Conservation (phyloP, 1,140 invertebrate species). For the Anthonomus grandis region DNA sequence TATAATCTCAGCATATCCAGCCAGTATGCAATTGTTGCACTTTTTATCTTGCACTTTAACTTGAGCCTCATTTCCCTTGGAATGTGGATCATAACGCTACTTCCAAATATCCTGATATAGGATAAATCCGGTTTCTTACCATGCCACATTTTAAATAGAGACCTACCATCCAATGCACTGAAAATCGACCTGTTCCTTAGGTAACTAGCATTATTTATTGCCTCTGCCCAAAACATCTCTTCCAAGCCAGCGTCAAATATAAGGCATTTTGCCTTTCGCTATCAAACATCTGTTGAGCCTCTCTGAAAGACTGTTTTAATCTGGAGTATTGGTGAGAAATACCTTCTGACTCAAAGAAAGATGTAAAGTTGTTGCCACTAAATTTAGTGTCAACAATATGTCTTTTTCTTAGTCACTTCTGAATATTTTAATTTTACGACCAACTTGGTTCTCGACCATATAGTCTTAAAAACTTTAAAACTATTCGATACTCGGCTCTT, state of each 20-base stretch:
- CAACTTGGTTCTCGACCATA: conserved; percentile 31
- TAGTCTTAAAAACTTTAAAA: conserved; percentile 37
- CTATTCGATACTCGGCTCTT: conserved; percentile 36
- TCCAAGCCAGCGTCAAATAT: conserved; percentile 42
- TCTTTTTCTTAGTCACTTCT: conserved; percentile 28
- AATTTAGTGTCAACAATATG: too few species aligned
- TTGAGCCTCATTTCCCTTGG: conserved; percentile 37
- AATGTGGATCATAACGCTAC: conserved; percentile 41
- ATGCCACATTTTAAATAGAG: conserved; percentile 34
- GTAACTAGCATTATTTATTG: conserved; percentile 49
- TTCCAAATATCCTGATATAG: conserved; percentile 41
- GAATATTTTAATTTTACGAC: conserved; percentile 42
- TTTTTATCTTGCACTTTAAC: conserved; percentile 35
- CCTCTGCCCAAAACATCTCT: conserved; percentile 48
- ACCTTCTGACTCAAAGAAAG: conserved; percentile 35
- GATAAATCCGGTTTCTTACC: conserved; percentile 36
- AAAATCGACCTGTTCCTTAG: conserved; percentile 45
- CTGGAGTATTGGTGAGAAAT: conserved; percentile 41
- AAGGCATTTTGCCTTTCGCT: conserved; percentile 45
- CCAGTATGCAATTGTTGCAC: conserved; percentile 31
- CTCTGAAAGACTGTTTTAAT: conserved; percentile 50
- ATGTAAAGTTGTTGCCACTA: conserved; percentile 29
- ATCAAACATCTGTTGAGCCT: conserved; percentile 46
- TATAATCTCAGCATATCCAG: conserved; percentile 27
- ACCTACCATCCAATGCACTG: too few species aligned